Evolutionary conservation across 1,140 invertebrate genomes (phyloP), one percentile per base, ranked within the genome.

Genomic region (Drosophila miranda): DNA sequence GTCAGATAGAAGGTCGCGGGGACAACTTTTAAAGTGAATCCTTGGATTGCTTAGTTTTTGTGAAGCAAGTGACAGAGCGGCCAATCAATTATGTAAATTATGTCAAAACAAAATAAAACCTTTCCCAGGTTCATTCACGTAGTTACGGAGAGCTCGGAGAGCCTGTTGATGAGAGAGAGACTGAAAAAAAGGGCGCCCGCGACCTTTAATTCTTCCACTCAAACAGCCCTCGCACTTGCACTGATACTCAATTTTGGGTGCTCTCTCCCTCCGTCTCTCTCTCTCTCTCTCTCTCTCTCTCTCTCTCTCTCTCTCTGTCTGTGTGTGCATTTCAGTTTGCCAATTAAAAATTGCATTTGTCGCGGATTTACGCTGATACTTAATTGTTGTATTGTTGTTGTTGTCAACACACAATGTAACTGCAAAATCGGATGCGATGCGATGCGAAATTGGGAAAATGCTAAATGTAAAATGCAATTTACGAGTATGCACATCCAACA

Each of bases 281-380:
- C 16, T 16, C 16, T 1, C 16, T 43, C 38, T 28, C 30, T n/a
- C 7, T 34, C 8, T 11, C 7, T 19, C 1, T 9, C 9, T 44
- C 3, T 28, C 30, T n/a, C 7, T 34, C 8, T 11, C 7, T 19
- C 1, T 9, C 9, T 44, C 3, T 43, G 3, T 2, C 11, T 50
- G 46, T 42, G 7, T 61, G 52, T 53, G 4, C 52, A 23, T 55
- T 26, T 43, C 52, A 48, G 62, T 80, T 77, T 81, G 77, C 73
- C 81, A 86, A 86, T 86, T 86, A 81, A 75, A 84, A 84, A 62
- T 67, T 44, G 69, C 55, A 76, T 74, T 86, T 78, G 67, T 77
- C 80, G 78, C 73, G 67, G 64, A 77, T 75, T 86, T 77, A 45
- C 50, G 66, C 19, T 44, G 49, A 79, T 84, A 66, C 44, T 80